These are phyloP conservation scores for Tromatobia lineatoria DNA, from an alignment of 2,888 invertebrate species.

Conservation along the genomic window DNA sequence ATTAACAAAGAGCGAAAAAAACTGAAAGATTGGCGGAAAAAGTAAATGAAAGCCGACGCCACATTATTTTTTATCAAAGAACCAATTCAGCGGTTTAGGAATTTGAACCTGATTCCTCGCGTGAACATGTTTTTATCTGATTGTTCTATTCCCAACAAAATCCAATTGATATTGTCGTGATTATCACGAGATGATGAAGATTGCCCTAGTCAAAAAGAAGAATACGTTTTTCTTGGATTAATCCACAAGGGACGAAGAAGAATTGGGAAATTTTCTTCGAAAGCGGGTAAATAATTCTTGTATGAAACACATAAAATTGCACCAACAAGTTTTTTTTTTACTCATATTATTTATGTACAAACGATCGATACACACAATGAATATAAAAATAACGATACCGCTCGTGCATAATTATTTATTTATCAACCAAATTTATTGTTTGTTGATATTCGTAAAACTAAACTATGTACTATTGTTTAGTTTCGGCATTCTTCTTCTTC, in stretches of 20 bases:
- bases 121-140: no score
- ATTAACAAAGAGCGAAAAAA: no score
- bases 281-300: neutral
- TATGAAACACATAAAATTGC: neutral
- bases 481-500: conserved; percentile 71
- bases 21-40: no score
- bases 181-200: no score
- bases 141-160: no score
- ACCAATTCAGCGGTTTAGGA: no score
- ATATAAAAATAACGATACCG: conserved; percentile 77
- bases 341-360: conserved; percentile 70
- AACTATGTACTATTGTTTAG: conserved; percentile 53
- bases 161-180: no score
- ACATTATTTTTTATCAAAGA: no score
- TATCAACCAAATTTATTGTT: conserved; percentile 41
- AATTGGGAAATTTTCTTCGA: neutral
- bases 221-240: no score
- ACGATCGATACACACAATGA: conserved; percentile 69
- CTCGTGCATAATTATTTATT: conserved; percentile 51
- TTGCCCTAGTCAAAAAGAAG: no score
- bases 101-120: no score
- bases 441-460: conserved; percentile 32
- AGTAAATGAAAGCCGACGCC: no score
- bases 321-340: conserved; percentile 49
- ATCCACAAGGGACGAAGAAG: neutral